phyloP scores from a whole-genome alignment of 2,113 vertebrate species.

The Amazona vittata region DNA sequence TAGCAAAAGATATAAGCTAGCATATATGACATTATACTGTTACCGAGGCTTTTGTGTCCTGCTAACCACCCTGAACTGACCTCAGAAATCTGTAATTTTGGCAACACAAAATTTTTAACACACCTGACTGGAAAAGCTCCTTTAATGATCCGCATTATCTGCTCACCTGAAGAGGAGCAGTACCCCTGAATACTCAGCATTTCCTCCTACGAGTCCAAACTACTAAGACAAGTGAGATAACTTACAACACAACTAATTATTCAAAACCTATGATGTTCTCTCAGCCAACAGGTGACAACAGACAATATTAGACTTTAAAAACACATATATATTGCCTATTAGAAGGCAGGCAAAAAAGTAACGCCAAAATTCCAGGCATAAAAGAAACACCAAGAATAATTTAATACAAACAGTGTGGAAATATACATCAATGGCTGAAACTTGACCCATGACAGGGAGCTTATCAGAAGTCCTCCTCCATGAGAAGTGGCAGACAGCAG shows the following conservation, averaged over 20 bases:
- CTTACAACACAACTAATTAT: neutral
- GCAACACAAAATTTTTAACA: neutral
- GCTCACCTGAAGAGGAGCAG: neutral
- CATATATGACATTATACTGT: neutral
- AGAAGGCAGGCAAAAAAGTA: neutral
- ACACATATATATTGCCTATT: neutral
- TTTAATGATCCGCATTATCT: neutral
- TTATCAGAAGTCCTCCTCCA: neutral
- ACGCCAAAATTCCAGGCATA: neutral
- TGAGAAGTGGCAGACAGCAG: neutral
- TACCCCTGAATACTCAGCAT: neutral
- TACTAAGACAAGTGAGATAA: neutral
- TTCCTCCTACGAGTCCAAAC: neutral
- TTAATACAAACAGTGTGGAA: neutral
- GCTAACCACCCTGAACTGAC: neutral
- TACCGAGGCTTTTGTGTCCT: neutral
- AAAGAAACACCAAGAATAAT: neutral
- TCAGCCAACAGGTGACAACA: neutral
- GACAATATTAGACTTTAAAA: neutral
- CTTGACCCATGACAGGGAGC: accelerated
- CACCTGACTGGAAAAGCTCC: neutral
- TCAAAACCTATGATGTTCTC: neutral
- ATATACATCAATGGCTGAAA: neutral
- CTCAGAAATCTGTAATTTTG: neutral
- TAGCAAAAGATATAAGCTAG: neutral